Base-by-base conservation (phyloP, 1,140 invertebrate genomes). In the Zaprionus davidi region DNA sequence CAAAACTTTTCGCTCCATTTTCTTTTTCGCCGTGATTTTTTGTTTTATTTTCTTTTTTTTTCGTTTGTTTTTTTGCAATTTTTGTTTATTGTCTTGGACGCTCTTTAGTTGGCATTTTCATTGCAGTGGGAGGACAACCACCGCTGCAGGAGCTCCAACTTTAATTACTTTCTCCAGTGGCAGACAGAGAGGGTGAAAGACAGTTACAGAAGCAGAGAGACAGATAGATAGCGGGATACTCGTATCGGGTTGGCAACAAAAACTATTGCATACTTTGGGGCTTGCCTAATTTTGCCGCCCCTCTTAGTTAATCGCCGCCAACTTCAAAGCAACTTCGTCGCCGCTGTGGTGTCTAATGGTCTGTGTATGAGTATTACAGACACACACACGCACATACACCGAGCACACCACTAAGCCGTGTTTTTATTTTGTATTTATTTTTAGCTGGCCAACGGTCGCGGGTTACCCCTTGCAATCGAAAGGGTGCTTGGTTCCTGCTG, bases 71-170 rank as follows among this genome's bases (percentile, higher is more conserved):
- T 71, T 63, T 64, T 38, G n/a, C 38, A 38, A 36, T 56, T 68
- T 71, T 51, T 73, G 66, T 75, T 49, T 70, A 70, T 63, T 75
- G 59, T 64, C 67, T 70, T 58, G 62, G 22, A 34, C 55, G 28
- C 20, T 62, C 62, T 62, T 58, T 51, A 41, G 51, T 38, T 64
- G 22, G 31, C 38, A 70, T 75, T 70, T 75, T 31, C 66, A 74
- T 70, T 63, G 13, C 24, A 26, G 38, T 17, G 53, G 6, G 51
- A 26, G 53, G 41, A 11, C 41, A 31, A 26, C 59, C 53, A 58
- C 53, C 58, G 51, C 51, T 75, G 67, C 72, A 64, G 24, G 31
- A 70, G 34, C 58, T 70, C 41, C 70, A 34, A 64, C 67, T 75
- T 75, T 75, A 57, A 70, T 69, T 69, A 56, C 58, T 58, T 63